Evolutionary conservation across 2,113 vertebrate species (phyloP), one percentile per base, ranked within the genome.

Genomic region (Pardalotus punctatus): DNA sequence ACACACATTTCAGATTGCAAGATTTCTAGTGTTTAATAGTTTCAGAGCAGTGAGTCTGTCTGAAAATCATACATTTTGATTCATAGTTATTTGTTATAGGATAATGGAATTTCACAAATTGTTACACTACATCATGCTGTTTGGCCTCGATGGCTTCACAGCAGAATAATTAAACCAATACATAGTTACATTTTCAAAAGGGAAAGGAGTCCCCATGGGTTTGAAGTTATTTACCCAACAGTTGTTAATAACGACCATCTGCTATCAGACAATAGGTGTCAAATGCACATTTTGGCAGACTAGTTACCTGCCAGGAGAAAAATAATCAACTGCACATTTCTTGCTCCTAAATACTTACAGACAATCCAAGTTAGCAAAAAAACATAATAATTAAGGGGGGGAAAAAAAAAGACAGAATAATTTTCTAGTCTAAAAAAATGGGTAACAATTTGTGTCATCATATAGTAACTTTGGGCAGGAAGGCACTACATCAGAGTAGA

Each of bases 241-340:
- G 76, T 93, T 96, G 82, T 86, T 97, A 97, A 96, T 93, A 95
- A 88, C 0, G 28, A 96, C 92, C 95, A 97, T 93, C 95, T 96
- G 96, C 88, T 93, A 92, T 96, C 96, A 86, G 76, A 96, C 90
- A 97, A 97, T 95, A 96, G 93, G 96, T 97, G 95, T 96, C 90
- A 97, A 96, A 96, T 92, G 72, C 71, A 94, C 80, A 95, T 94
- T 96, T 93, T 96, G 95, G 94, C 96, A 94, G 72, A 67, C 76
- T 66, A 93, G 67, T 78, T 88, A 96, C 96, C 95, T 96, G 92
- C 90, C 93, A 96, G 89, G 60, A 90, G 48, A 85, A 93, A 96
- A 81, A 94, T 92, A 96, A 95, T 96, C 79, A 93, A 64, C 35
- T 77, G 64, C 96, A 97, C 88, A 96, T 96, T 95, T 96, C 71